These are phyloP conservation scores for Coccyzus lansbergi DNA, from an alignment of 2,797 vertebrate genomes.

Conservation along the genomic window DNA sequence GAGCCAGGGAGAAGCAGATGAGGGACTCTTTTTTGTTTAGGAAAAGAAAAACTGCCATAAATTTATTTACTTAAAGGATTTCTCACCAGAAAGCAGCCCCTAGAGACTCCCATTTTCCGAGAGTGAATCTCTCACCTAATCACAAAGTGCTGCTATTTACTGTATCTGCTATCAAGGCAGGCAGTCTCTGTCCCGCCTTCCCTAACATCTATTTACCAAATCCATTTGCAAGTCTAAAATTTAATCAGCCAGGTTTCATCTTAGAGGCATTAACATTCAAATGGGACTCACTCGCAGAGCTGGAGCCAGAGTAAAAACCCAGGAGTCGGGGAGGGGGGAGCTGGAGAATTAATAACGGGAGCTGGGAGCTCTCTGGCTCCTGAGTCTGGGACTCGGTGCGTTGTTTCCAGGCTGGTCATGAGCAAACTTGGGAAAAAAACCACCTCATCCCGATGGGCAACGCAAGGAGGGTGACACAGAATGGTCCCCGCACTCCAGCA, in stretches of 20 bases:
- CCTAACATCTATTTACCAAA: conserved; percentile 62
- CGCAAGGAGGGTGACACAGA: neutral
- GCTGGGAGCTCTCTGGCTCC: neutral
- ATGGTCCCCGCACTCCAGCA: neutral
- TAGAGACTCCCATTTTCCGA: conserved; percentile 48
- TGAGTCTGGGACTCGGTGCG: fast-evolving
- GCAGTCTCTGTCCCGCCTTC: conserved; percentile 58
- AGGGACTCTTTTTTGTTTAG: neutral
- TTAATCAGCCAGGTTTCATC: conserved; percentile 72
- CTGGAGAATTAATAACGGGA: neutral
- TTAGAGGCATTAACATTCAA: conserved; percentile 56
- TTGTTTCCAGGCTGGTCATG: neutral
- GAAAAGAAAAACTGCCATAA: conserved; percentile 49
- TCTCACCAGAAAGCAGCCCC: conserved; percentile 68
- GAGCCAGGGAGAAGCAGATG: neutral
- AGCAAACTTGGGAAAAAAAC: neutral
- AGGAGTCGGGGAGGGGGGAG: neutral
- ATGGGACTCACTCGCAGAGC: conserved; percentile 4
- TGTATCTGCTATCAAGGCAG: conserved; percentile 26
- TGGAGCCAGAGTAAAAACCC: neutral
- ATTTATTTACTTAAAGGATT: conserved; percentile 68
- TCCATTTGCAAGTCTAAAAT: conserved; percentile 75
- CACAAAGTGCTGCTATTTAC: conserved; percentile 51
- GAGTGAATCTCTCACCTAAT: conserved; percentile 68
- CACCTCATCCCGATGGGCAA: fast-evolving